phyloP scores from a whole-genome alignment of 2,888 invertebrate species.

The Melanotus villosus region DNA sequence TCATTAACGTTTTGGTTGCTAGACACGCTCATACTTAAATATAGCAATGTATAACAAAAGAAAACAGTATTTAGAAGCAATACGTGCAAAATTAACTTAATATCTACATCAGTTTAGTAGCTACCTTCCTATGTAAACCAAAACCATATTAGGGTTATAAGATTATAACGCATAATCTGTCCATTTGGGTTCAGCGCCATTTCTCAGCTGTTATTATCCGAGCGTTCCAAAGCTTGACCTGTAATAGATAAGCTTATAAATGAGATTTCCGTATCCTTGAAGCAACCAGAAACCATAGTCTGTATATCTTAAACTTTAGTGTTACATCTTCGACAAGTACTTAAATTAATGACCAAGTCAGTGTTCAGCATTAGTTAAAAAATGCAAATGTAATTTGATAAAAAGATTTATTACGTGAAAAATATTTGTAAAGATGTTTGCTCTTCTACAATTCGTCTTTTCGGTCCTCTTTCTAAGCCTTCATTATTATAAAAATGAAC shows the following conservation, averaged over 20 bases:
- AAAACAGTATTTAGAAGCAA: no score
- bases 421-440: no score
- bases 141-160: background rate
- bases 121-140: background rate
- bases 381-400: no score
- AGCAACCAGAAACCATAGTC: background rate
- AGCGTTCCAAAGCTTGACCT: constrained; percentile 8
- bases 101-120: background rate
- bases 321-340: background rate
- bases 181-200: constrained; percentile 7
- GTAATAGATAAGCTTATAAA: constrained; percentile 18
- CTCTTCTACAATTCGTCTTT: no score
- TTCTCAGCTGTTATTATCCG: background rate
- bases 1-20: no score
- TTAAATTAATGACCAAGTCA: background rate
- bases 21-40: no score
- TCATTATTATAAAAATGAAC: no score
- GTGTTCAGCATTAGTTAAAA: no score
- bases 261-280: constrained; percentile 11
- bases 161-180: constrained; percentile 19
- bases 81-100: no score
- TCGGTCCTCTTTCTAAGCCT: no score
- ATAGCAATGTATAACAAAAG: no score
- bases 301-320: background rate
- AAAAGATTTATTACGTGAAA: no score